A percentile compares a stretch with the other conserved stretches of the same genome.
phyloP scores from a whole-genome alignment of 2,113 vertebrate species.

The Zonotrichia leucophrys region DNA sequence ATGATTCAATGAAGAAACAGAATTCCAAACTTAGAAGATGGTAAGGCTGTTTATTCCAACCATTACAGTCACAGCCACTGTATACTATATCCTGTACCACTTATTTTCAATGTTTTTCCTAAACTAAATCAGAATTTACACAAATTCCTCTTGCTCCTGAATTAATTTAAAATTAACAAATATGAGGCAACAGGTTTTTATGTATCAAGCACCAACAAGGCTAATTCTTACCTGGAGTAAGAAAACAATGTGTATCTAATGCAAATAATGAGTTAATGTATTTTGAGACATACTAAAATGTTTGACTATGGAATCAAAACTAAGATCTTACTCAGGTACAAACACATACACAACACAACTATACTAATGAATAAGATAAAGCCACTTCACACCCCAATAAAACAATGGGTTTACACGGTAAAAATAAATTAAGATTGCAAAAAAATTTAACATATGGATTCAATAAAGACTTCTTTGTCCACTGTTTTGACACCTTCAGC shows the following conservation, averaged over 20 bases:
- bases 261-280: not conserved
- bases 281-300: not conserved
- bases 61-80: not conserved
- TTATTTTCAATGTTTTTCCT: not conserved
- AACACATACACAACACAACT: not conserved
- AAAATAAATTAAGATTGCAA: not conserved
- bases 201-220: not conserved
- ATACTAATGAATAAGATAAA: not conserved
- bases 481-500: not conserved
- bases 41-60: not conserved
- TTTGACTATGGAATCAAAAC: not conserved
- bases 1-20: not conserved
- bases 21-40: not conserved
- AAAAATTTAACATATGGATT: not conserved
- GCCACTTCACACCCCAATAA: not conserved
- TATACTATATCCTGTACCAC: not conserved
- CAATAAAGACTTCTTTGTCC: not conserved
- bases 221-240: not conserved
- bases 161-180: not conserved
- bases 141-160: not conserved
- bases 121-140: not conserved
- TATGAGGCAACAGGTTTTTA: not conserved
- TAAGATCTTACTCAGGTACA: not conserved
- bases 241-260: not conserved
- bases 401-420: not conserved